Conservation (phyloP, 2,888 invertebrate genomes). For the Napeogenes inachia region DNA sequence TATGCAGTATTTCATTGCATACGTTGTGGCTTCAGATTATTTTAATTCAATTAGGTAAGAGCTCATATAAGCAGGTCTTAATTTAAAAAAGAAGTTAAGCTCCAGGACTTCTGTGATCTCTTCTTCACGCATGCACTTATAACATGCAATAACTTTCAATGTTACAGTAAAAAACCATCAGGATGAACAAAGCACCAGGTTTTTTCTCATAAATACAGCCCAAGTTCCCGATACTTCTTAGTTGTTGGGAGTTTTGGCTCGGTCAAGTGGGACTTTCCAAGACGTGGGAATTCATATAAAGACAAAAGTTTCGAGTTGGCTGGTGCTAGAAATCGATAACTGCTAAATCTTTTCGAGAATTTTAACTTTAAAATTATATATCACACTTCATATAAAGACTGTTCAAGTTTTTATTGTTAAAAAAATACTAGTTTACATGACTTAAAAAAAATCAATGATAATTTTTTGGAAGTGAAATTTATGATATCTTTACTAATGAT, state of each 20-base stretch:
- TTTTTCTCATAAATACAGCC: constrained; percentile 30
- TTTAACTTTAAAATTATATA: not conserved
- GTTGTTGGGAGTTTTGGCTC: constrained; percentile 32
- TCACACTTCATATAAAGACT: not conserved
- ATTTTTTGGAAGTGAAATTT: no score
- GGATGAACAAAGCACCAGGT: constrained; percentile 5
- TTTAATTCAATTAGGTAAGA: not conserved
- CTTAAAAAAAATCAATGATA: no score
- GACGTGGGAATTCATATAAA: constrained; percentile 32
- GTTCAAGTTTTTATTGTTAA: no score
- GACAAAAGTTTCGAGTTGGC: constrained; percentile 29
- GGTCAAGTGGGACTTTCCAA: constrained; percentile 31
- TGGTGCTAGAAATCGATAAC: constrained; percentile 22
- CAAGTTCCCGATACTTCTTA: constrained; percentile 29
- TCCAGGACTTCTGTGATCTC: not conserved
- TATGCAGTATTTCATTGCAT: no score
- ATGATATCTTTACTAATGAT: no score
- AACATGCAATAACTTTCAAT: not conserved
- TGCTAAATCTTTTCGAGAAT: constrained; percentile 18
- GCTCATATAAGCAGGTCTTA: not conserved
- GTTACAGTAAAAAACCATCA: not conserved
- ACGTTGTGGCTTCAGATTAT: no score
- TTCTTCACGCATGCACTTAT: not conserved
- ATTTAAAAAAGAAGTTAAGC: not conserved
- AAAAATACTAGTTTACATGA: no score